A percentile compares a stretch with the other conserved stretches of the same genome.
These are phyloP conservation scores for Volucella bombylans DNA, from an alignment of 2,888 invertebrate genomes.

Conservation along the genomic window DNA sequence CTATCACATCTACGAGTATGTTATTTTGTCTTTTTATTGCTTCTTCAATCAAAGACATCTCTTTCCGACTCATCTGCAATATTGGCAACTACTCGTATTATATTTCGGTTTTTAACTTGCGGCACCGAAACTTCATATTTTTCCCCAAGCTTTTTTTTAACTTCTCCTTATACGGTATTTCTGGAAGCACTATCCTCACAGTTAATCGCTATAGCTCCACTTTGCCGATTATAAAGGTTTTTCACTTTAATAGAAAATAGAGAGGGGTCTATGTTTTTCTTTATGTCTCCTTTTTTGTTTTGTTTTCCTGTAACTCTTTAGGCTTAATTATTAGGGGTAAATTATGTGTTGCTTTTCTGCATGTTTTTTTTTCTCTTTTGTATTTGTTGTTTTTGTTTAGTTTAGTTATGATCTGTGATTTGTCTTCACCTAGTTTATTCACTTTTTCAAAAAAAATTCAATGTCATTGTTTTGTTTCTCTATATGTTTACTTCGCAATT, in stretches of 20 bases:
- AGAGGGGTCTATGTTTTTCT: constrained; percentile 4
- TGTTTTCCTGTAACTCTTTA: background rate
- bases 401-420: background rate
- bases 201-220: background rate
- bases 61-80: too few relatives aligned
- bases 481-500: background rate
- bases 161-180: too few relatives aligned
- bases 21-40: too few relatives aligned
- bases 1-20: too few relatives aligned
- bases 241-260: constrained; percentile 2
- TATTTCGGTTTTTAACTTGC: too few relatives aligned
- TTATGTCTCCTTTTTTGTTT: constrained; percentile 1
- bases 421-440: too few relatives aligned
- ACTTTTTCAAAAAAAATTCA: background rate
- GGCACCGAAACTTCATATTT: too few relatives aligned
- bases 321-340: background rate
- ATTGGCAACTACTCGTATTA: too few relatives aligned
- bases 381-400: background rate
- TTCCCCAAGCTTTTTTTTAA: too few relatives aligned
- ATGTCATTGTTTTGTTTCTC: background rate
- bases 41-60: too few relatives aligned
- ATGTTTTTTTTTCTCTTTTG: background rate
- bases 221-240: constrained; percentile 5
- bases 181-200: too few relatives aligned
- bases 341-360: background rate